These are phyloP conservation scores for Apomyelois bistriatella DNA, from an alignment of 2,888 invertebrate species.

Conservation along the genomic window DNA sequence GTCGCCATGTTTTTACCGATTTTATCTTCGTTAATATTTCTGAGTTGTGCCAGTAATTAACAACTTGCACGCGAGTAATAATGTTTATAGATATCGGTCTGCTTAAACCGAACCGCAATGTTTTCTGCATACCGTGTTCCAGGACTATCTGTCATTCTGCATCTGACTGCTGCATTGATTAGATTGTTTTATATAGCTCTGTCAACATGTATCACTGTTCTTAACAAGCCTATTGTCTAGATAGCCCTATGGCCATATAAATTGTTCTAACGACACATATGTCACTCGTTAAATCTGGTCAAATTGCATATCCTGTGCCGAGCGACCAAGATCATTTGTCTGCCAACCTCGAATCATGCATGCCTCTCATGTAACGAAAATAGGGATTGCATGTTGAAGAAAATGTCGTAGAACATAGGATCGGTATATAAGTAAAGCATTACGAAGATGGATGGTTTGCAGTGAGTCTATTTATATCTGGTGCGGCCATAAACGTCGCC, in stretches of 20 bases:
- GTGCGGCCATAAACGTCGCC: conserved; percentile 68
- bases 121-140: conserved; percentile 41
- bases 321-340: conserved; percentile 11
- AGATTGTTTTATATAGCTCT: conserved; percentile 52
- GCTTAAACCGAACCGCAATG: conserved; percentile 31
- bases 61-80: conserved; percentile 45
- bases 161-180: conserved; percentile 52
- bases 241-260: conserved; percentile 39
- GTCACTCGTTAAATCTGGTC: conserved; percentile 36
- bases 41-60: conserved; percentile 46
- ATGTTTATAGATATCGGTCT: conserved; percentile 50
- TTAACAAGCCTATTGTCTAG: conserved; percentile 55
- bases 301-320: conserved; percentile 39
- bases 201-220: conserved; percentile 40
- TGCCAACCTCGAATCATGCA: conserved; percentile 3
- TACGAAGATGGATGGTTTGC: conserved; percentile 66
- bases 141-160: conserved; percentile 47
- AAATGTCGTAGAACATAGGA: conserved; percentile 16
- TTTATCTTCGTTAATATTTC: conserved; percentile 47
- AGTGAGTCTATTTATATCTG: conserved; percentile 74
- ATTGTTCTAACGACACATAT: conserved; percentile 41
- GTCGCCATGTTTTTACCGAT: conserved; percentile 37
- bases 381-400: conserved; percentile 8
- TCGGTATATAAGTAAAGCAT: conserved; percentile 51
- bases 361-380: conserved; percentile 15